Evolutionary conservation across 2,113 vertebrate genomes (phyloP).

Genomic region (Xenus cinereus): DNA sequence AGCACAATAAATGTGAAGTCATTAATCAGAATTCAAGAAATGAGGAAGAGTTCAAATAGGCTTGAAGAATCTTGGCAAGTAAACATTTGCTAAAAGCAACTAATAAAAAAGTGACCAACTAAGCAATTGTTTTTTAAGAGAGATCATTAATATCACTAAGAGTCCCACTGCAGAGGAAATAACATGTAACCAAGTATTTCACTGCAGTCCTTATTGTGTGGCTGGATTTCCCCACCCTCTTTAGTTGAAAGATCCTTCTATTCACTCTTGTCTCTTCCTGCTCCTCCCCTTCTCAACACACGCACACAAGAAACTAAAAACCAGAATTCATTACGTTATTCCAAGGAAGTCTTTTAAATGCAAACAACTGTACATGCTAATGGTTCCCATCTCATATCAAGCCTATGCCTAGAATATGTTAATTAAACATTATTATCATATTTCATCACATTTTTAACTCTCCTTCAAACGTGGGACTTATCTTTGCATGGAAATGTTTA

Average conservation of each 20-base stretch:
- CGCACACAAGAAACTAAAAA: not conserved
- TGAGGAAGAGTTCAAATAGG: not conserved
- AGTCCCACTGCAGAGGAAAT: not conserved
- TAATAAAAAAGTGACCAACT: not conserved
- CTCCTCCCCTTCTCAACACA: not conserved
- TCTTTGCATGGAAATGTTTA: not conserved
- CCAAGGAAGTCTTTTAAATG: not conserved
- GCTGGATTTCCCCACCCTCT: not conserved
- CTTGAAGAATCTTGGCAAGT: not conserved
- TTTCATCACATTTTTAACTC: not conserved
- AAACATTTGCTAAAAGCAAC: not conserved
- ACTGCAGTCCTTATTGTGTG: not conserved
- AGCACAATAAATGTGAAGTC: not conserved
- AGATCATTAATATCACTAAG: not conserved
- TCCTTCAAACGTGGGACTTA: not conserved
- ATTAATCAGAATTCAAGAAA: not conserved
- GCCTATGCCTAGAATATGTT: not conserved
- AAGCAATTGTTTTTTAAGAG: not conserved
- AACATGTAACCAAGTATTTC: not conserved
- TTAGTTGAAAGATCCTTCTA: not conserved
- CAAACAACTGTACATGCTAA: not conserved
- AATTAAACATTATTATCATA: not conserved
- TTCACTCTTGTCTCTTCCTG: not conserved
- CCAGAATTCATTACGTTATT: not conserved
- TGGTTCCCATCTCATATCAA: not conserved